These are phyloP conservation scores for Echeneis naucrates DNA, from an alignment of 2,797 vertebrate species.

Conservation along the genomic window DNA sequence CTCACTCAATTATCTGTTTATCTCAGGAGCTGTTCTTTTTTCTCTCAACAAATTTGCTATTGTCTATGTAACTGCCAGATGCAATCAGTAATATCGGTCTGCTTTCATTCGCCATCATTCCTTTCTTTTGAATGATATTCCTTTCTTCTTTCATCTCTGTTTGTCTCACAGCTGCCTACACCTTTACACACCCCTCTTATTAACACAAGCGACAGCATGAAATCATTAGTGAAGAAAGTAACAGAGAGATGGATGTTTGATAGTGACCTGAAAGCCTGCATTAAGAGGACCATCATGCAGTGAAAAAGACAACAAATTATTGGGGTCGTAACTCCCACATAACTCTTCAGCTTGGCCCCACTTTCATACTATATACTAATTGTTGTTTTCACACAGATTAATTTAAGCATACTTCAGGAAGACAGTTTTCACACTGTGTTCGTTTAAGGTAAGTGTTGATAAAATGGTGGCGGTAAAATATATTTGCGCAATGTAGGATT, in stretches of 20 bases:
- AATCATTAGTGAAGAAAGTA: conserved; percentile 40
- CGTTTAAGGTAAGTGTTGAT: not conserved
- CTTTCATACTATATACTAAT: not conserved
- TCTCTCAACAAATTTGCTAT: not conserved
- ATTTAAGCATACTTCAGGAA: not conserved
- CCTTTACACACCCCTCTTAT: conserved; percentile 10
- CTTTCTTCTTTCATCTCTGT: not conserved
- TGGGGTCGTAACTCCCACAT: conserved; percentile 36
- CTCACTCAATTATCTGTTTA: conserved; percentile 1
- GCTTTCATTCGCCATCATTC: not conserved
- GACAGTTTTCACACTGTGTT: not conserved
- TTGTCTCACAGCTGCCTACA: not conserved
- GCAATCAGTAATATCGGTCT: conserved; percentile 14
- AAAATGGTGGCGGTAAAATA: not conserved
- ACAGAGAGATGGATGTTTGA: conserved; percentile 46
- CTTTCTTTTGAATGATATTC: not conserved
- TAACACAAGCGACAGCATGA: conserved; percentile 39
- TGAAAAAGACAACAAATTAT: conserved; percentile 44
- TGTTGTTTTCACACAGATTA: conserved; percentile 2
- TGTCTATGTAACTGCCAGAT: not conserved
- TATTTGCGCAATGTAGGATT: not conserved
- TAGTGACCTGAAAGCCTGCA: conserved; percentile 38
- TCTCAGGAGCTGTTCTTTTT: not conserved
- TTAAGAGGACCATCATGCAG: conserved; percentile 40
- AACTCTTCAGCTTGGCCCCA: conserved; percentile 29